Evolutionary conservation across 2,113 vertebrate species (phyloP), one percentile per base, ranked within the genome.

Genomic region (Phalacrocorax pelagicus): DNA sequence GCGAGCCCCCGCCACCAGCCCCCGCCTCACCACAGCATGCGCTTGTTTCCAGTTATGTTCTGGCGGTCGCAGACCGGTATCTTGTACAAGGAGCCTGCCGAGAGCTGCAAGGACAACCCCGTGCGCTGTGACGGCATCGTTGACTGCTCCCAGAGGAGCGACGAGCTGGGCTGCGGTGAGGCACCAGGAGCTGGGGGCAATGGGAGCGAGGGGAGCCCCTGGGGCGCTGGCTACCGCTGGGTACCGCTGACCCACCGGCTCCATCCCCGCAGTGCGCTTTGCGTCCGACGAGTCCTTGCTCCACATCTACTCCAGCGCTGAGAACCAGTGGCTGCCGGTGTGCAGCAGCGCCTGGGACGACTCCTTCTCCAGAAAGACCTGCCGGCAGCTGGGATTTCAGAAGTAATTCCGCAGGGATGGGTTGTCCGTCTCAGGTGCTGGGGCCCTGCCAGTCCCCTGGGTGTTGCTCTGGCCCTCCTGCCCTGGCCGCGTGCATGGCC

Each of bases 161-260:
- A 98, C 0, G 98, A 98, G 90, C 97, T 98, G 86, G 98, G 97
- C 90, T 98, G 98, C 1, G 98, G 98, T 98, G 96, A 98, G 94
- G 40, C 46, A 29, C 11, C 0, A 0, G 38, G 10, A 18, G 8
- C 18, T 2, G 2, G 62, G 57, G 62, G 2, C 0, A 5, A 7
- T 3, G 49, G 40, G 29, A 11, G 3, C 0, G 3, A 9, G 30
- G 87, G 36, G 13, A 42, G 7, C 21, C 74, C 81, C 47, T 1
- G 0, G 52, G 29, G 34, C 0, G 0, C 38, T 7, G 51, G 38
- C 57, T 15, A 7, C 19, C 44, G 2, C 88, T 89, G 73, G 38
- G 61, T 15, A 7, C 19, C 44, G 1, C 88, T 89, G 73, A 91
- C 17, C 29, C 4, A 3, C 36, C 70, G 11, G 30, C 88, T 67